Evolutionary conservation across 2,797 vertebrate genomes (phyloP).

Genomic region (Epinephelus awoara): DNA sequence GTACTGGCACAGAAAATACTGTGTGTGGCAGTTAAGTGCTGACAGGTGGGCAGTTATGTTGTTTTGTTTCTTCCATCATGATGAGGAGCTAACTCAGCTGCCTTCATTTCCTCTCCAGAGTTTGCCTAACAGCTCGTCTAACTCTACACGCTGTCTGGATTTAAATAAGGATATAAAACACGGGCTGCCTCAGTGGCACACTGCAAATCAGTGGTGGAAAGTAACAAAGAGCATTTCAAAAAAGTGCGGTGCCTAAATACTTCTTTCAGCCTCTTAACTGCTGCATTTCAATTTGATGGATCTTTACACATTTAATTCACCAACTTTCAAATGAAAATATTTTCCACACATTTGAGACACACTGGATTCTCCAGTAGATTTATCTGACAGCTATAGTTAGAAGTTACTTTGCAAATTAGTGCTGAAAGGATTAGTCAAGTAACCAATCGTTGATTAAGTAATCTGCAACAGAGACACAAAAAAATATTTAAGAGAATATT

Average conservation of each 20-base stretch:
- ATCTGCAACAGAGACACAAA: background rate
- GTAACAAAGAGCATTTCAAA: background rate
- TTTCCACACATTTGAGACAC: background rate
- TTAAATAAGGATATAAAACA: conserved; percentile 20
- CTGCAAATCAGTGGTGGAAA: background rate
- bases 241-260: background rate
- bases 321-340: background rate
- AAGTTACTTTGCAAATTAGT: background rate
- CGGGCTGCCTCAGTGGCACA: background rate
- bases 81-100: conserved; percentile 18
- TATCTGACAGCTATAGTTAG: background rate
- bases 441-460: background rate
- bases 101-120: conserved; percentile 33
- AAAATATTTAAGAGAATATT: too few species aligned
- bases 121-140: background rate
- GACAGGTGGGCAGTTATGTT: conserved; percentile 49
- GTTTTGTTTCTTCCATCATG: conserved; percentile 41
- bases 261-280: background rate
- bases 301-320: background rate
- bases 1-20: conserved; percentile 11
- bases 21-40: conserved; percentile 37
- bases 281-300: background rate
- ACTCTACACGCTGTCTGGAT: background rate
- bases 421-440: background rate
- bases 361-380: background rate